These are phyloP conservation scores for Disparrhopalites patrizii DNA, from an alignment of 2,888 invertebrate species.

Conservation along the genomic window DNA sequence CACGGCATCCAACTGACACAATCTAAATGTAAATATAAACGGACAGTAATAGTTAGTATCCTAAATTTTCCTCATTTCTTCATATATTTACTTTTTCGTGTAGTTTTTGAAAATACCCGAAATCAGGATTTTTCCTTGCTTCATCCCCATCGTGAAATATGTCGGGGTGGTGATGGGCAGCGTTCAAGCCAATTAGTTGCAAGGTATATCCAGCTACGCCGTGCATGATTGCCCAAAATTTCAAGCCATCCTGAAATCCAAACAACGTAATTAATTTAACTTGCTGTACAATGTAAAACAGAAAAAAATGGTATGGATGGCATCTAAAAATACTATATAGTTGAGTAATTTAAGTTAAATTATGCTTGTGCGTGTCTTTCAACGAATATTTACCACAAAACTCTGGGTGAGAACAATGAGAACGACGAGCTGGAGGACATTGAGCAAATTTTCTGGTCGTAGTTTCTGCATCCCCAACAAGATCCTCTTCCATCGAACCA, in stretches of 20 bases:
- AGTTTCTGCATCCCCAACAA: conserved; percentile 25
- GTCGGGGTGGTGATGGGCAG: conserved; percentile 73
- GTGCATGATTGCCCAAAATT: conserved; percentile 23
- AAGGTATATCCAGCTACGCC: conserved; percentile 1
- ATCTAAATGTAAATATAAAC: conserved; percentile 55
- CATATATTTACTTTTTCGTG: too few relatives aligned
- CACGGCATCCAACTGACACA: conserved; percentile 69
- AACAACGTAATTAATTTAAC: background rate
- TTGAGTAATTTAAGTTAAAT: conserved; percentile 34
- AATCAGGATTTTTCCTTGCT: conserved; percentile 47
- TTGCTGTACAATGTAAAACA: background rate
- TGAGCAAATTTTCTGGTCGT: conserved; percentile 40
- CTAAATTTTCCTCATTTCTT: too few relatives aligned
- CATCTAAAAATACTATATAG: conserved; percentile 3
- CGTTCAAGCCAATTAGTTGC: conserved; percentile 62
- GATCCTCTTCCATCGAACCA: conserved; percentile 25
- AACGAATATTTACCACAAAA: conserved; percentile 19
- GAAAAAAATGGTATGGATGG: background rate
- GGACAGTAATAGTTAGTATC: too few relatives aligned
- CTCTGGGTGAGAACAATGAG: conserved; percentile 24
- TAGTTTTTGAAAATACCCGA: conserved; percentile 45
- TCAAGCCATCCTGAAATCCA: conserved; percentile 7
- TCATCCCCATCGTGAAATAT: conserved; percentile 54
- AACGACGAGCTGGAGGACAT: conserved; percentile 33
- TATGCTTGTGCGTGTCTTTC: too few relatives aligned